Conservation (phyloP, 30 jellyfish, hydroid and myxozoan species). For the Pelagia noctiluca region DNA sequence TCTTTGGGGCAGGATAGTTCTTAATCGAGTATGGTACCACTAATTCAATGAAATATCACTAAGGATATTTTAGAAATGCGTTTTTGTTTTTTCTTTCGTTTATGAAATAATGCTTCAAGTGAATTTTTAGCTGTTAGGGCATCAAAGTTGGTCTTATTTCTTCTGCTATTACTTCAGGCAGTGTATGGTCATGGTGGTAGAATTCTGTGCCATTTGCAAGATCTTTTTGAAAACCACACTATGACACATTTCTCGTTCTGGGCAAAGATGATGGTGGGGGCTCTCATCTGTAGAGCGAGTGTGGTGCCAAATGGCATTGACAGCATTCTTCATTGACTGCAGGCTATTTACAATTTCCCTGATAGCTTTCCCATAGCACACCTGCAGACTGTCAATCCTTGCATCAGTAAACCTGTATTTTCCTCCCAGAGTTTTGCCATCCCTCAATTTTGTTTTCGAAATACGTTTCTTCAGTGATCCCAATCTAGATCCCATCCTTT, state of each 20-base stretch:
- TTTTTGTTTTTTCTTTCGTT: too few relatives aligned
- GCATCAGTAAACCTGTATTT: constrained; percentile 56
- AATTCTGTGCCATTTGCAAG: constrained; percentile 40
- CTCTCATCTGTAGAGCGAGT: constrained; percentile 28
- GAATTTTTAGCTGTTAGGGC: too few relatives aligned
- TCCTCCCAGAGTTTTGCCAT: constrained; percentile 62
- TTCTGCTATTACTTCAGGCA: constrained; percentile 64
- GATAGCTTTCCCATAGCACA: constrained; percentile 63
- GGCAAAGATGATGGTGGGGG: constrained; percentile 57
- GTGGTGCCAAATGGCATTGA: constrained; percentile 51
- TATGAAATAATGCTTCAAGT: too few relatives aligned
- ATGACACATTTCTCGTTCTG: constrained; percentile 35
- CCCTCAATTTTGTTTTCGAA: constrained; percentile 14
- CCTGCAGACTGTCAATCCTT: constrained; percentile 50
- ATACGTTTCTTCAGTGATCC: constrained; percentile 20
- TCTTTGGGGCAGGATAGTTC: too few relatives aligned
- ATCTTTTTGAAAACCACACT: constrained; percentile 67
- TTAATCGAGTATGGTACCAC: too few relatives aligned
- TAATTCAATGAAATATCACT: too few relatives aligned
- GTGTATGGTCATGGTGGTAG: constrained; percentile 23
- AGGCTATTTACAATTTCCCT: constrained; percentile 55
- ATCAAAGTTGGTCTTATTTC: too few relatives aligned
- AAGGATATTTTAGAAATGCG: too few relatives aligned
- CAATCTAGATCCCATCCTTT: constrained; percentile 62
- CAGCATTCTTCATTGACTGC: constrained; percentile 62